These are phyloP conservation scores for Bombyx huttoni DNA, from an alignment of 2,888 invertebrate genomes.

Conservation along the genomic window DNA sequence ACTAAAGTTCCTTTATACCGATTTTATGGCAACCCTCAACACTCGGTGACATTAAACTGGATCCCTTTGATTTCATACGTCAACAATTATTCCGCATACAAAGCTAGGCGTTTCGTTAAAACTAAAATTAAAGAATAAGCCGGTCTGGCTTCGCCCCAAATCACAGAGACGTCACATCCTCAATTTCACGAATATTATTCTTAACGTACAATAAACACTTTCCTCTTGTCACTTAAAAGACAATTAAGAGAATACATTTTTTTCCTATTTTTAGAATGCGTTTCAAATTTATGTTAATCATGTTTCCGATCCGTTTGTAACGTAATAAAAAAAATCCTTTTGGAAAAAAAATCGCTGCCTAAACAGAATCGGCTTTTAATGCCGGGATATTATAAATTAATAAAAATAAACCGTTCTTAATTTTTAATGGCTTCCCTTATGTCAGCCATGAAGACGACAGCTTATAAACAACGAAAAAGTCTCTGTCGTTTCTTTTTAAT, in stretches of 20 bases:
- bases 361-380: conserved; percentile 24
- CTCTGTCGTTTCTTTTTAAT: no score
- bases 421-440: conserved; percentile 50
- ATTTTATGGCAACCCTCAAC: conserved; percentile 1
- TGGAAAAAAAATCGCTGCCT: background rate
- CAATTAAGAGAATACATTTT: background rate
- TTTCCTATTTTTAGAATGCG: background rate
- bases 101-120: background rate
- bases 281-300: background rate
- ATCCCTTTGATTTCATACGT: background rate
- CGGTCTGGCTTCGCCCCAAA: background rate
- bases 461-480: background rate
- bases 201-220: background rate
- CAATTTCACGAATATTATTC: background rate
- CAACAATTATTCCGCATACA: background rate
- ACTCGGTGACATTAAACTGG: background rate
- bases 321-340: background rate
- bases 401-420: conserved; percentile 14
- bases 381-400: conserved; percentile 20
- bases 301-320: background rate
- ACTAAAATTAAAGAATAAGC: background rate
- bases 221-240: background rate
- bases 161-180: background rate
- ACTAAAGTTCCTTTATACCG: conserved; percentile 3
- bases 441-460: conserved; percentile 5